Conservation (phyloP, 2,113 vertebrate genomes). For the Scomber japonicus region DNA sequence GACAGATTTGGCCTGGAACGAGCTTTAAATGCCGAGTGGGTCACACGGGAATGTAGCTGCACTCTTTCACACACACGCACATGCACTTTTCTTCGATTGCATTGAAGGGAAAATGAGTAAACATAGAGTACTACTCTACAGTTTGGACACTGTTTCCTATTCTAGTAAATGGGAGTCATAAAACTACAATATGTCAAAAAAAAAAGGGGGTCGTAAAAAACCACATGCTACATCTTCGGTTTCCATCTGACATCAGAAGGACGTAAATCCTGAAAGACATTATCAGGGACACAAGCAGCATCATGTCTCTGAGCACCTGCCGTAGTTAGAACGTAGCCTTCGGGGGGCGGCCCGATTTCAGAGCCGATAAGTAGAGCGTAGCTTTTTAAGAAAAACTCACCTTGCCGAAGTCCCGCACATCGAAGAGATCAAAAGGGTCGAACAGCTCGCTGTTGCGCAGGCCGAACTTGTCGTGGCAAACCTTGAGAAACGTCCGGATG, state of each 20-base stretch:
- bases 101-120: too few species aligned
- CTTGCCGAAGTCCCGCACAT: slow-evolving; percentile 98
- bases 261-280: not conserved
- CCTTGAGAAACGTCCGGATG: slow-evolving; percentile 96
- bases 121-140: too few species aligned
- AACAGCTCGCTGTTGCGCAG: slow-evolving; percentile 96
- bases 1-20: slow-evolving; percentile 48
- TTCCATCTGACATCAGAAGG: slow-evolving; percentile 24
- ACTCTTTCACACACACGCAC: not conserved
- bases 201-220: not conserved
- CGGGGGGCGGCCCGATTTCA: slow-evolving; percentile 5
- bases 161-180: not conserved
- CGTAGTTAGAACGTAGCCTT: not conserved
- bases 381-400: slow-evolving; percentile 83
- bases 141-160: too few species aligned
- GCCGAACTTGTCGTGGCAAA: slow-evolving; percentile 96
- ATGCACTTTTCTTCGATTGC: too few species aligned
- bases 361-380: not conserved
- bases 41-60: not conserved
- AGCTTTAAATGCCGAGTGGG: slow-evolving; percentile 19
- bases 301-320: slow-evolving; percentile 2
- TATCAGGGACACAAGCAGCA: slow-evolving; percentile 25
- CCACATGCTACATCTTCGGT: not conserved
- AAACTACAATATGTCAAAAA: not conserved
- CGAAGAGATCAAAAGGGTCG: slow-evolving; percentile 98